Conservation (phyloP, 37 sponge, comb jelly and placozoan genomes). For the Chondrosia reniformis region DNA sequence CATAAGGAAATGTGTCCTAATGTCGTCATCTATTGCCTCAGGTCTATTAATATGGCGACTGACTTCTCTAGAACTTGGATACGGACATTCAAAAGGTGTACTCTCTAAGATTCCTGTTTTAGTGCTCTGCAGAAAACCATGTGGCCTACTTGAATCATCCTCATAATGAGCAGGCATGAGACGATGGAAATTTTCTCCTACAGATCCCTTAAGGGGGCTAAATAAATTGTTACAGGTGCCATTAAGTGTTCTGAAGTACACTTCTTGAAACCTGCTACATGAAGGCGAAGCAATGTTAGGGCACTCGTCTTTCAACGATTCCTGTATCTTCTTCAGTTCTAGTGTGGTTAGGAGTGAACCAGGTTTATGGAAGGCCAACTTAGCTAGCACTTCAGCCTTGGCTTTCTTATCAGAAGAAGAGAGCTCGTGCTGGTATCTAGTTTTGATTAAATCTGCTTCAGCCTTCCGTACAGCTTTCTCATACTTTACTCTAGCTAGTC, state of each 20-base stretch:
- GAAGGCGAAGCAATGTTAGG: background rate
- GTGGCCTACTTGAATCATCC: conserved; percentile 43
- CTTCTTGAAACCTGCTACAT: background rate
- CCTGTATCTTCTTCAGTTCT: conserved; percentile 29
- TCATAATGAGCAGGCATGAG: conserved; percentile 75
- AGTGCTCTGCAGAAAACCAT: conserved; percentile 47
- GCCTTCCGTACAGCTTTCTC: conserved; percentile 16
- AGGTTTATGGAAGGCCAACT: conserved; percentile 35
- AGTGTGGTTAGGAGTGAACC: conserved; percentile 37
- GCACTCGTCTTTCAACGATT: background rate
- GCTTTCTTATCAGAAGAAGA: background rate
- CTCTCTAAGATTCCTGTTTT: background rate
- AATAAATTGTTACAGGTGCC: conserved; percentile 89
- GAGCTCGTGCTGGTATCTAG: background rate
- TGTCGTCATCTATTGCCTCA: background rate
- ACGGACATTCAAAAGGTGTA: conserved; percentile 50
- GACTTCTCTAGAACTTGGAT: conserved; percentile 75
- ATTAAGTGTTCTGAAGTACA: conserved; percentile 44
- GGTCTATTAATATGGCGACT: conserved; percentile 26
- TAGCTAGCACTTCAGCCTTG: conserved; percentile 43
- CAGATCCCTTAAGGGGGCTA: conserved; percentile 53
- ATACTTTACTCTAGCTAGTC: background rate
- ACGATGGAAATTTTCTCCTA: conserved; percentile 49
- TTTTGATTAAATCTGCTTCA: conserved; percentile 1
- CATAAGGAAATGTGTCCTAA: conserved; percentile 68